Evolutionary conservation across 2,797 vertebrate genomes (phyloP).

Genomic region (Chelonia mydas): DNA sequence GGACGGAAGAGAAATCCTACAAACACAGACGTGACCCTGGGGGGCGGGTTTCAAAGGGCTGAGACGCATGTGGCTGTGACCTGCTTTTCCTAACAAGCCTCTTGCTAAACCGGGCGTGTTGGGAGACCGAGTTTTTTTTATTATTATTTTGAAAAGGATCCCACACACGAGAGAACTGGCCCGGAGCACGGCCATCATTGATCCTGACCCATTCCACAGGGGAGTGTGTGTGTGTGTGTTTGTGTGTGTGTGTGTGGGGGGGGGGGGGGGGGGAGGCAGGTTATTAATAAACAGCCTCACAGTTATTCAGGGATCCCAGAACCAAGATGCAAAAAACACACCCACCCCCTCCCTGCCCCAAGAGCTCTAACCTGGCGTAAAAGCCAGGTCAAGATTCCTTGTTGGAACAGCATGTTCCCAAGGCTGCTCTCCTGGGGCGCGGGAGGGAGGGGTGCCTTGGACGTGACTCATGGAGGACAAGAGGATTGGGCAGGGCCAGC

Average conservation of each 20-base stretch:
- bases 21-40: not conserved
- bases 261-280: too few species aligned
- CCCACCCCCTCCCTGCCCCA: not conserved
- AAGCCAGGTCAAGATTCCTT: not conserved
- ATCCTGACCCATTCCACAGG: not conserved
- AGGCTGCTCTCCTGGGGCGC: not conserved
- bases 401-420: not conserved
- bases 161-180: not conserved
- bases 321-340: not conserved
- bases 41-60: too few species aligned
- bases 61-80: not conserved
- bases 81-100: not conserved
- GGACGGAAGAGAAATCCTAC: not conserved
- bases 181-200: fast-evolving
- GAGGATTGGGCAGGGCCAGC: not conserved
- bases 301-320: not conserved
- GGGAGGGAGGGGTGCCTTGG: not conserved
- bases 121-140: not conserved
- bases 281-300: not conserved
- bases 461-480: not conserved
- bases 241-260: too few species aligned
- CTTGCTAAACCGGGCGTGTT: fast-evolving
- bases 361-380: not conserved
- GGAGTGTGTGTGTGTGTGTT: too few species aligned
- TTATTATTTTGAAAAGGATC: too few species aligned